phyloP scores from a whole-genome alignment of 92 coral and sea anemone genomes.

The Parazoanthus swiftii region DNA sequence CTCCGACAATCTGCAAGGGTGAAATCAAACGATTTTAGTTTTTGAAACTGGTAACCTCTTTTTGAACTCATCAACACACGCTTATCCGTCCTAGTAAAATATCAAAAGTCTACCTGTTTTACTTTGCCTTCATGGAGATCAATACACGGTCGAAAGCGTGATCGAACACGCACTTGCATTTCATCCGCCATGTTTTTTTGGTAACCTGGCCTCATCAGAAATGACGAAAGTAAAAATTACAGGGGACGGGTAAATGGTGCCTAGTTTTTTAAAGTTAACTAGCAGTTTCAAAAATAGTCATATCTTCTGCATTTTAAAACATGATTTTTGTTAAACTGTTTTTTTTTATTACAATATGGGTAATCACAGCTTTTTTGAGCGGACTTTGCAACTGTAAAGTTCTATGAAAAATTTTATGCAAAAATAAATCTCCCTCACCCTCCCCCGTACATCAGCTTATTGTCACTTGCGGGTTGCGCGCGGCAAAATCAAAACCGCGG shows the following conservation, averaged over 20 bases:
- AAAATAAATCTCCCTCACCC: neutral
- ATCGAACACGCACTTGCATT: neutral
- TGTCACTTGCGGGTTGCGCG: neutral
- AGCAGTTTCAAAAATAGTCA: neutral
- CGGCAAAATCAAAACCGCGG: slow-evolving; percentile 35
- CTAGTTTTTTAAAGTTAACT: neutral
- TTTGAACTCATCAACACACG: neutral
- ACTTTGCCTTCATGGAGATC: slow-evolving; percentile 56
- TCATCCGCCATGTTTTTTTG: slow-evolving; percentile 34
- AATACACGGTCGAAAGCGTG: slow-evolving; percentile 54
- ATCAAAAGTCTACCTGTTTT: slow-evolving; percentile 45
- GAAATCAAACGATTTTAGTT: neutral
- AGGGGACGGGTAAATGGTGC: neutral
- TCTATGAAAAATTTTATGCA: neutral
- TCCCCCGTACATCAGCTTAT: neutral
- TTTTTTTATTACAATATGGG: neutral
- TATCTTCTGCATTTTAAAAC: neutral
- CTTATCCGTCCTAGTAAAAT: neutral
- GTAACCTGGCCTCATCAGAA: neutral
- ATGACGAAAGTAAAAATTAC: neutral
- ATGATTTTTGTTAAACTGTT: neutral
- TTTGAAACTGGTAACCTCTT: neutral
- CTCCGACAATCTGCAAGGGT: slow-evolving; percentile 51
- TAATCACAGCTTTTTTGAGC: no score
- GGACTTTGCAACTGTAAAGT: neutral